Conservation (phyloP, 2,888 invertebrate species). For the Siphlonurus alternatus region DNA sequence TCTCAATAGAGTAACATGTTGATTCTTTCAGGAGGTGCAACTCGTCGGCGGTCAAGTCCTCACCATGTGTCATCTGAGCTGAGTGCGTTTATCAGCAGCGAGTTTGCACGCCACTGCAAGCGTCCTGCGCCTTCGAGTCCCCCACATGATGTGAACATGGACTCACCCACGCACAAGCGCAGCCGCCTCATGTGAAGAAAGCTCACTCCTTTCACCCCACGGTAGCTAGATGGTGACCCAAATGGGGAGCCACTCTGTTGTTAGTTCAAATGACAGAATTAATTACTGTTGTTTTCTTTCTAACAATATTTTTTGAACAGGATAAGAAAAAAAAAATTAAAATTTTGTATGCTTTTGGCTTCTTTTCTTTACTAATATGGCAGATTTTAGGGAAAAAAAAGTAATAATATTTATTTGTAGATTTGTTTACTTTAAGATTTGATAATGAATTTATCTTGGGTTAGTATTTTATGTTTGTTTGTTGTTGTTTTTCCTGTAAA, state of each 20-base stretch:
- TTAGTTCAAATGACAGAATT: background rate
- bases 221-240: background rate
- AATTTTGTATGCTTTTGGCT: background rate
- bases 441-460: background rate
- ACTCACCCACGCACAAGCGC: slow-evolving; percentile 58
- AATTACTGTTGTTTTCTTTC: background rate
- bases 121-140: slow-evolving; percentile 38
- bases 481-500: too few species aligned
- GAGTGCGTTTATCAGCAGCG: slow-evolving; percentile 53
- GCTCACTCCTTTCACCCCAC: too few species aligned
- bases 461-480: too few species aligned
- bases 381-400: background rate
- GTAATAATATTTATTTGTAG: background rate
- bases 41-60: slow-evolving; percentile 12
- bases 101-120: slow-evolving; percentile 56
- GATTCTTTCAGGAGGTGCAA: slow-evolving; percentile 24
- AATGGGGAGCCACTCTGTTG: background rate
- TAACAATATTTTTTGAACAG: background rate
- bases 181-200: slow-evolving; percentile 9
- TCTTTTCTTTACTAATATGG: background rate
- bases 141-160: slow-evolving; percentile 56
- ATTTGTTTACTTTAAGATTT: background rate
- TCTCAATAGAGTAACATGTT: too few species aligned
- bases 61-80: slow-evolving; percentile 34
- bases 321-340: background rate